Percentiles rank a stretch among this genome's conserved stretches.
phyloP scores from a whole-genome alignment of 1,140 invertebrate species.

The Diorhabda sublineata region DNA sequence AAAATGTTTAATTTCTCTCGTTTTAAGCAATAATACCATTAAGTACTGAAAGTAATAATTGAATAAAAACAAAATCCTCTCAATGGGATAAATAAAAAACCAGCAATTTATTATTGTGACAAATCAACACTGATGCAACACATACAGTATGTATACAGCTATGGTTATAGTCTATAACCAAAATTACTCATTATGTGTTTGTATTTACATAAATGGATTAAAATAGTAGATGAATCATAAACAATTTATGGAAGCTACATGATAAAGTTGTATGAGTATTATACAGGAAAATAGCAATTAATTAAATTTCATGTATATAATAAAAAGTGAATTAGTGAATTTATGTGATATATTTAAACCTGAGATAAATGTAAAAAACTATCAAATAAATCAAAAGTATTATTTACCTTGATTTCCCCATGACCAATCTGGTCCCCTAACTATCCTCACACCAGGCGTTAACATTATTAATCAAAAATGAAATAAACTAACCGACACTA shows the following conservation, averaged over 20 bases:
- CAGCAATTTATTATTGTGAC: too few species aligned
- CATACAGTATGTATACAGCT: too few species aligned
- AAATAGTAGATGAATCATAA: not conserved
- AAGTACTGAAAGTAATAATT: too few species aligned
- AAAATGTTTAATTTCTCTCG: too few species aligned
- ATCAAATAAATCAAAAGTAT: conserved; percentile 4
- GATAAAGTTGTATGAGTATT: not conserved
- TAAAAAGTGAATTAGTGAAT: not conserved
- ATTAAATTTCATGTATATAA: conserved; percentile 9
- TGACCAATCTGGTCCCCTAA: conserved; percentile 77
- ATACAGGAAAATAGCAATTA: not conserved
- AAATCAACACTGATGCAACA: too few species aligned
- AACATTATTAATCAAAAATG: conserved; percentile 32
- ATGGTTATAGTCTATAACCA: too few species aligned
- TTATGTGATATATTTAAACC: conserved; percentile 7
- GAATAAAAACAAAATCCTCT: too few species aligned
- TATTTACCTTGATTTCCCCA: conserved; percentile 65
- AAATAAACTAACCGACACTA: too few species aligned
- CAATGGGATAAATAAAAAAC: too few species aligned
- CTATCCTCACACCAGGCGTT: conserved; percentile 66
- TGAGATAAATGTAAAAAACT: conserved; percentile 27
- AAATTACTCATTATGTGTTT: too few species aligned
- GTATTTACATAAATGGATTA: not conserved
- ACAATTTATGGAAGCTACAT: too few species aligned
- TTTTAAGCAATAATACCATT: too few species aligned